A percentile compares a stretch with the other conserved stretches of the same genome.
phyloP scores from a whole-genome alignment of 2,113 vertebrate genomes.

The Pedetes capensis region DNA sequence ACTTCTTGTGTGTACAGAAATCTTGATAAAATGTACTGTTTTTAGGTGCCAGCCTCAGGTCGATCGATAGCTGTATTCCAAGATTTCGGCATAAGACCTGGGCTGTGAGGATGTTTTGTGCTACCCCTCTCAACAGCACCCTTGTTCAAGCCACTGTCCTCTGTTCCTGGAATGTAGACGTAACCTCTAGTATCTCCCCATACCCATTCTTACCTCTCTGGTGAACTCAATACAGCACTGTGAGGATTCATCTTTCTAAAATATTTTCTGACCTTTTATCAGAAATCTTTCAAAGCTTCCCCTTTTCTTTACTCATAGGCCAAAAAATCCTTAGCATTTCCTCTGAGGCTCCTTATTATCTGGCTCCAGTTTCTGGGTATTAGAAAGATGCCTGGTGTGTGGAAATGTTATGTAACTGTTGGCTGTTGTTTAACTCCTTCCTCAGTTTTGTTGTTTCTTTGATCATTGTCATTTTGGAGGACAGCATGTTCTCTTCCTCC shows the following conservation, averaged over 20 bases:
- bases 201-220: neutral
- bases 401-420: neutral
- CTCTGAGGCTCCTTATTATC: neutral
- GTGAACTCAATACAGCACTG: neutral
- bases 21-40: neutral
- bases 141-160: neutral
- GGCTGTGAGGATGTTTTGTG: neutral
- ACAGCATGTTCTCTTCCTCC: neutral
- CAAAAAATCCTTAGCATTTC: neutral
- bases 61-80: neutral
- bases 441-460: neutral
- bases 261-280: neutral
- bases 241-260: neutral
- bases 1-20: neutral
- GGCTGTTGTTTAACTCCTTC: neutral
- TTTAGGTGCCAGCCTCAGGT: neutral
- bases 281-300: neutral
- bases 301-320: neutral
- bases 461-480: neutral
- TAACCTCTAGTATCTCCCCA: neutral
- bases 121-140: too few relatives aligned
- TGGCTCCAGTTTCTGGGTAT: neutral
- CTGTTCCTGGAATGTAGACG: neutral
- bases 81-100: neutral
- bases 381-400: neutral